These are phyloP conservation scores for Cordilura impudica DNA, from an alignment of 2,888 invertebrate species.

Conservation along the genomic window DNA sequence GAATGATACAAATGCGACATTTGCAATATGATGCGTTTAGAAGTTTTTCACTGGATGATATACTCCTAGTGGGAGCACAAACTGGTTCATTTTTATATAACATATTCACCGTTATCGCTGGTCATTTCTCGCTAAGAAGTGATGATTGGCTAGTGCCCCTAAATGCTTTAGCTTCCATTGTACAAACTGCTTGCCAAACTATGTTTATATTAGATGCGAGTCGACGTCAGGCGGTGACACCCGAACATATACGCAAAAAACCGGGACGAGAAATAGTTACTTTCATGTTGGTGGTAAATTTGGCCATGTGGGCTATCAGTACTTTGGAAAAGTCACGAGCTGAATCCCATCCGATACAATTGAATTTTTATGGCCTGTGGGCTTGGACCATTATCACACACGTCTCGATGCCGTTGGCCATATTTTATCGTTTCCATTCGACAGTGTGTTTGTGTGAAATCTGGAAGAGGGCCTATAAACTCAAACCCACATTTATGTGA, in stretches of 20 bases:
- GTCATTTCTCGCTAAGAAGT: slow-evolving; percentile 90
- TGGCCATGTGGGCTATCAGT: slow-evolving; percentile 97
- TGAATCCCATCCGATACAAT: slow-evolving; percentile 93
- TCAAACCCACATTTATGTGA: slow-evolving; percentile 91
- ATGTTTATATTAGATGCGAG: slow-evolving; percentile 95
- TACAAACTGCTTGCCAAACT: slow-evolving; percentile 93
- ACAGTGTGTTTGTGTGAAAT: slow-evolving; percentile 97
- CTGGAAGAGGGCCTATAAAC: slow-evolving; percentile 97
- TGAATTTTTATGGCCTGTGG: slow-evolving; percentile 95
- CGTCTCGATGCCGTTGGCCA: slow-evolving; percentile 94
- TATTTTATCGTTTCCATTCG: slow-evolving; percentile 96
- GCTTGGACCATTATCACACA: slow-evolving; percentile 97
- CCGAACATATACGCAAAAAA: slow-evolving; percentile 90
- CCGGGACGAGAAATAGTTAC: slow-evolving; percentile 96
- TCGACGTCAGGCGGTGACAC: slow-evolving; percentile 88
- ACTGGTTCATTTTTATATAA: slow-evolving; percentile 96
- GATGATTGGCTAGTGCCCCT: slow-evolving; percentile 89
- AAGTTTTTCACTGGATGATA: slow-evolving; percentile 92
- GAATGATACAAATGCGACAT: slow-evolving; percentile 91
- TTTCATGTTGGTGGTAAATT: slow-evolving; percentile 91
- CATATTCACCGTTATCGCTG: slow-evolving; percentile 95
- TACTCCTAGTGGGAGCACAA: slow-evolving; percentile 93
- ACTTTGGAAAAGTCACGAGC: slow-evolving; percentile 94
- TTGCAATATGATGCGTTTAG: slow-evolving; percentile 90
- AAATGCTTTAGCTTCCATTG: slow-evolving; percentile 89